These are phyloP conservation scores for Eutrigla gurnardus DNA, from an alignment of 2,797 vertebrate species.

Conservation along the genomic window DNA sequence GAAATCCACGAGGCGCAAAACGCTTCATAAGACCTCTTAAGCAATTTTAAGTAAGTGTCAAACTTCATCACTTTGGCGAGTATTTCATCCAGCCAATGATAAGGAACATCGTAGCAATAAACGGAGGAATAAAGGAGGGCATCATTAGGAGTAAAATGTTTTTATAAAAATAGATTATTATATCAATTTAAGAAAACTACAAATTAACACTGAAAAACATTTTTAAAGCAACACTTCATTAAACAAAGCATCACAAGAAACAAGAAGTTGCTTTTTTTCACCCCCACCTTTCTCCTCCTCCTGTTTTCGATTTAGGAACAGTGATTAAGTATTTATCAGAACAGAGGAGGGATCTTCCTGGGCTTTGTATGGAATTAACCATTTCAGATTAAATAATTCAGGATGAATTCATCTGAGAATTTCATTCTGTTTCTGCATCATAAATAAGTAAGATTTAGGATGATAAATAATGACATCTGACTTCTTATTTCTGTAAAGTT, in stretches of 20 bases:
- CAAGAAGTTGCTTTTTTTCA: slow-evolving; percentile 67
- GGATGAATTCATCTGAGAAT: slow-evolving; percentile 84
- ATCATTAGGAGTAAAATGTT: slow-evolving; percentile 37
- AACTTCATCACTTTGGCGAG: slow-evolving; percentile 54
- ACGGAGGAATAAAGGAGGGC: slow-evolving; percentile 25
- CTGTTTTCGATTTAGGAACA: slow-evolving; percentile 85
- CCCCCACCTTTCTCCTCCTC: slow-evolving; percentile 79
- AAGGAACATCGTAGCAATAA: slow-evolving; percentile 18
- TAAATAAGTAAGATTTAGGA: slow-evolving; percentile 85
- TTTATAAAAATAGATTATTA: slow-evolving; percentile 25
- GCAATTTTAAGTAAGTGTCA: slow-evolving; percentile 64
- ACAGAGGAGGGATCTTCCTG: slow-evolving; percentile 84
- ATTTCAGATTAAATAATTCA: slow-evolving; percentile 88
- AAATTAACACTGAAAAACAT: slow-evolving; percentile 34
- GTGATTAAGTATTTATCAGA: slow-evolving; percentile 86
- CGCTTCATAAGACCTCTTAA: slow-evolving; percentile 87
- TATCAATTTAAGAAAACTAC: slow-evolving; percentile 38
- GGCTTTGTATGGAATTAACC: slow-evolving; percentile 87
- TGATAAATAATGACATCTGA: slow-evolving; percentile 88
- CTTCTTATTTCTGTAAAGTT: slow-evolving; percentile 77
- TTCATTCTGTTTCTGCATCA: slow-evolving; percentile 86
- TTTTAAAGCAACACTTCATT: slow-evolving; percentile 35
- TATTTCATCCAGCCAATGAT: slow-evolving; percentile 27
- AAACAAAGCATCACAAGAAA: slow-evolving; percentile 53
- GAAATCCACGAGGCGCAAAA: slow-evolving; percentile 85